phyloP scores from a whole-genome alignment of 2,888 invertebrate genomes.

The Vanessa cardui region DNA sequence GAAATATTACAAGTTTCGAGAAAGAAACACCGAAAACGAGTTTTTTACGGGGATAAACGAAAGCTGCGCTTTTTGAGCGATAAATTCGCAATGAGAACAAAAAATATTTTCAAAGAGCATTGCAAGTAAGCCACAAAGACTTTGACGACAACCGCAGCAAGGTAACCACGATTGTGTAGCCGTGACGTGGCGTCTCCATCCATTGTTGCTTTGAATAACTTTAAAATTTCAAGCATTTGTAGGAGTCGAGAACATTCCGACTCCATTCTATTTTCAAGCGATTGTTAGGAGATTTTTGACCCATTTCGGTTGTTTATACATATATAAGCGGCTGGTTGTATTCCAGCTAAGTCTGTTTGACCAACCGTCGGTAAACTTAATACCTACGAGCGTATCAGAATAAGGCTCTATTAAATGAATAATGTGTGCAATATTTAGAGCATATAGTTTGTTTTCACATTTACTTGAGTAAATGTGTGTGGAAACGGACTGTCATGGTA shows the following conservation, averaged over 20 bases:
- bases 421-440: too few species aligned
- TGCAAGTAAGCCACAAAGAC: conserved; percentile 10
- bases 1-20: too few species aligned
- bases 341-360: too few species aligned
- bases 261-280: conserved; percentile 1
- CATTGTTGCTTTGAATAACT: conserved; percentile 24
- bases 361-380: too few species aligned
- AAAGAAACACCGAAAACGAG: not conserved
- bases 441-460: too few species aligned
- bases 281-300: conserved; percentile 4
- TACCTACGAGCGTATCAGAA: too few species aligned
- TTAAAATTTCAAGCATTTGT: conserved; percentile 24
- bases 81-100: conserved; percentile 17
- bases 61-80: conserved; percentile 16
- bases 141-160: not conserved
- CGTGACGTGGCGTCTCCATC: conserved; percentile 16
- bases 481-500: too few species aligned
- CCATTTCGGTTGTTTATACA: not conserved
- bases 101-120: conserved; percentile 25
- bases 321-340: not conserved
- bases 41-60: not conserved
- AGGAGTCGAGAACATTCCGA: conserved; percentile 13
- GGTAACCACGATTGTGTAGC: conserved; percentile 19
- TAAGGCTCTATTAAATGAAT: too few species aligned
- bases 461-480: too few species aligned